phyloP scores from a whole-genome alignment of 2,797 vertebrate species.

The Manis crassicaudata region DNA sequence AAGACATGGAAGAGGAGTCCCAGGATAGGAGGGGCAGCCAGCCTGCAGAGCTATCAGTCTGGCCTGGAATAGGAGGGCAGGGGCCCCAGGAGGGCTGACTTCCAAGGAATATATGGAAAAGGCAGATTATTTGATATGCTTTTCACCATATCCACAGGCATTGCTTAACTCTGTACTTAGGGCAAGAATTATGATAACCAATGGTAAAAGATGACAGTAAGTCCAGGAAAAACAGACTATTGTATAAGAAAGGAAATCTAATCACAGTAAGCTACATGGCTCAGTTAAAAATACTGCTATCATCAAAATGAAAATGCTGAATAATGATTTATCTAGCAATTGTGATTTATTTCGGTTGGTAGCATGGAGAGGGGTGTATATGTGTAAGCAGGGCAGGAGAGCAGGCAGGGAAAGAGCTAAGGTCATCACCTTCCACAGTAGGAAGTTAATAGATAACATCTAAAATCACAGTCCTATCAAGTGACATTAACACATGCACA shows the following conservation, averaged over 20 bases:
- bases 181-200: not conserved
- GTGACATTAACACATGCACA: not conserved
- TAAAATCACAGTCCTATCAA: not conserved
- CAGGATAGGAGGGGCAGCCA: rapidly evolving
- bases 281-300: not conserved
- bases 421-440: not conserved
- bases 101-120: not conserved
- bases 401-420: not conserved
- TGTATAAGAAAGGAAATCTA: not conserved
- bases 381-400: rapidly evolving
- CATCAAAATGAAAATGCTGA: not conserved
- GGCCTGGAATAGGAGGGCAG: not conserved
- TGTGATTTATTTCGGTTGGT: not conserved
- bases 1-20: not conserved
- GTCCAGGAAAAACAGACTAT: not conserved
- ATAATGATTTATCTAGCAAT: not conserved
- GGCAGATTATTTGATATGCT: not conserved
- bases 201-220: not conserved
- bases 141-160: not conserved
- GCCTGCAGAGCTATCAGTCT: not conserved
- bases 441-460: not conserved
- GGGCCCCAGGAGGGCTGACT: not conserved
- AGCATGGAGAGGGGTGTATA: not conserved
- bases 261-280: not conserved
- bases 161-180: not conserved